Base-by-base conservation (phyloP, 2,113 vertebrate species). In the Cololabis saira region DNA sequence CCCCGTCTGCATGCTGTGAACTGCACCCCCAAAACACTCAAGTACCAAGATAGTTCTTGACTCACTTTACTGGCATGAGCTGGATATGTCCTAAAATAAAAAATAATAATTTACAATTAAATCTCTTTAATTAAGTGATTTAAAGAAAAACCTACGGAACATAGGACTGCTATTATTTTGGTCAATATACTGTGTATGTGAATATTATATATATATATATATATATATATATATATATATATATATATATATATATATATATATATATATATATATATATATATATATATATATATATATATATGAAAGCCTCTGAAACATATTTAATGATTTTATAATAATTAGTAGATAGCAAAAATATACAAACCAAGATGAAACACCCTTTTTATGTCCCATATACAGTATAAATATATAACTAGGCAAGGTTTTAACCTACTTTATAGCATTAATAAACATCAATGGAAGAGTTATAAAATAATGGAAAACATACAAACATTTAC, bases 281-380 rank as follows among this genome's bases (percentile, higher is more conserved):
- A 27, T 5, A 27, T 5, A 27, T 27, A 27, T 5, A 27, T 5
- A 27, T 5, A 27, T 5, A 5, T 27, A 27, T 27, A 27, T 5
- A 90, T 80, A 93, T 45, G 5, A 2, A 89, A 90, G 84, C 72
- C 74, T 88, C 77, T 82, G 41, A 92, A 84, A 93, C 88, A 90
- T 48, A 69, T 90, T 89, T 87, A 82, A 90, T 92, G 87, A 87
- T 91, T 49, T 79, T 21, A 61, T 78, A 71, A 69, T 88, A 71
- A 69, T 88, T 93, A 76, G 91, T 94, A 95, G 95, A 94, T 92
- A 93, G 93, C 94, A 95, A 94, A 95, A 96, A 96, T 96, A 96
- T 95, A 98, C 95, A 97, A 94, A 94, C 94, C 89, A 90, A 92
- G 90, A 90, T 82, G 90, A 90, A 86, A 91, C 92, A 92, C 94